A percentile compares a stretch with the other conserved stretches of the same genome.
These are phyloP conservation scores for Leucophora obtusa DNA, from an alignment of 2,888 invertebrate species.

Conservation along the genomic window DNA sequence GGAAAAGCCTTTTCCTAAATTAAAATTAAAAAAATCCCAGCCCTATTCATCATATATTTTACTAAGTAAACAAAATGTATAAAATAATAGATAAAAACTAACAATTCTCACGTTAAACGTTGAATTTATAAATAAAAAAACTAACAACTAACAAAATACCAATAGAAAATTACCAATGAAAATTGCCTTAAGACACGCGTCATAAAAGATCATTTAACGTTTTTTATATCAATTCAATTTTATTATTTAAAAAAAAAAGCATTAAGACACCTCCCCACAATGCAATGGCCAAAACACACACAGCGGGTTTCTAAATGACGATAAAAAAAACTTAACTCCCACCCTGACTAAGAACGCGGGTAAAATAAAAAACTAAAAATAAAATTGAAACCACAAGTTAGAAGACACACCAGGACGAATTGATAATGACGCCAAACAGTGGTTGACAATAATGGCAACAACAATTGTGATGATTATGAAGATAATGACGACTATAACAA, in stretches of 20 bases:
- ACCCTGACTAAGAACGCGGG: conserved; percentile 13
- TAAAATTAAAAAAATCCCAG: too few species aligned
- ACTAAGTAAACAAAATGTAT: conserved; percentile 2
- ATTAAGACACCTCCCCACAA: conserved; percentile 31
- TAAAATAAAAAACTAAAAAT: conserved; percentile 34
- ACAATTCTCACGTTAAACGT: conserved; percentile 46
- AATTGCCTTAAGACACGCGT: conserved; percentile 61
- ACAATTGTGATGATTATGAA: conserved; percentile 28
- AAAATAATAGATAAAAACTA: conserved; percentile 35
- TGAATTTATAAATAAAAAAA: conserved; percentile 9
- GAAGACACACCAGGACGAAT: conserved; percentile 55
- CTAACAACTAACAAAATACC: conserved; percentile 5
- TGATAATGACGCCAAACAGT: conserved; percentile 58
- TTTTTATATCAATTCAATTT: conserved; percentile 41
- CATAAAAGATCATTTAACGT: conserved; percentile 55
- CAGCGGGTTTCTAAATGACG: conserved; percentile 49
- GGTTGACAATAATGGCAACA: conserved; percentile 35
- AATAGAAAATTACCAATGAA: conserved; percentile 33
- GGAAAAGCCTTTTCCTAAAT: too few species aligned
- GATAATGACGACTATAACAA: conserved; percentile 43
- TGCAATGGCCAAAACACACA: conserved; percentile 14
- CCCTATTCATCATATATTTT: too few species aligned
- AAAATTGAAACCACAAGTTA: conserved; percentile 48
- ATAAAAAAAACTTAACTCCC: conserved; percentile 51
- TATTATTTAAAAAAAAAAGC: conserved; percentile 2